Evolutionary conservation across 2,888 invertebrate species (phyloP), one percentile per base, ranked within the genome.

Genomic region (Ichneumoninae sp.): DNA sequence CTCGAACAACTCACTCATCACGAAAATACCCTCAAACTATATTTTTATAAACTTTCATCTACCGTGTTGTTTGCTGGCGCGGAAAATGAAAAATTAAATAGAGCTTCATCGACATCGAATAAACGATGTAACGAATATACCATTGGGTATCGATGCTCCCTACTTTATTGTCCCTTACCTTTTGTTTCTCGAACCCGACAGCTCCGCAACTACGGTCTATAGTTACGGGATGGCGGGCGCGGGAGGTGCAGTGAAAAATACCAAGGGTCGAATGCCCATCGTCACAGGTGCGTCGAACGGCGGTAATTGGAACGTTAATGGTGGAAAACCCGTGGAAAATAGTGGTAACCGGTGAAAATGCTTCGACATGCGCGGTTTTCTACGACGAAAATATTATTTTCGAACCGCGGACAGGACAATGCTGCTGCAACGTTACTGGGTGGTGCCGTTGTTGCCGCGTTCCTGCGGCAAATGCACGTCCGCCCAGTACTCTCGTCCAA

Each of bases 221-320:
- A 57, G 26, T 57, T 26, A 13, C 57, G 8, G 57, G 13, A 13
- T 13, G 26, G 26, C 4, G 16, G 54, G 22, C 10, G 13, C 30
- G 63, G 60, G 7, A n/a, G 52, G 26, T 66, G 36, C 22, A 4
- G 75, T 65, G 63, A 66, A 69, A 44, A 22, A 68, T 65, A 70
- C 54, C 33, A 76, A 83, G 86, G 78, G 85, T 83, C 71, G 65
- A 66, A 79, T 74, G 19, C 60, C 19, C 54, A 65, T 75, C 68
- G 86, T 80, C 80, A 74, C 87, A 88, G 88, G 86, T 89, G 88
- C 83, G 82, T 85, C 75, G 87, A 87, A 88, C 86, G 87, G 85
- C 73, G 86, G 83, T 88, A 89, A 90, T 90, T 88, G 89, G 87
- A 88, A 88, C 87, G 87, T 86, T 90, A 89, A 90, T 89, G 89